These are phyloP conservation scores for Rafetus swinhoei DNA, from an alignment of 2,113 vertebrate genomes.

Conservation along the genomic window DNA sequence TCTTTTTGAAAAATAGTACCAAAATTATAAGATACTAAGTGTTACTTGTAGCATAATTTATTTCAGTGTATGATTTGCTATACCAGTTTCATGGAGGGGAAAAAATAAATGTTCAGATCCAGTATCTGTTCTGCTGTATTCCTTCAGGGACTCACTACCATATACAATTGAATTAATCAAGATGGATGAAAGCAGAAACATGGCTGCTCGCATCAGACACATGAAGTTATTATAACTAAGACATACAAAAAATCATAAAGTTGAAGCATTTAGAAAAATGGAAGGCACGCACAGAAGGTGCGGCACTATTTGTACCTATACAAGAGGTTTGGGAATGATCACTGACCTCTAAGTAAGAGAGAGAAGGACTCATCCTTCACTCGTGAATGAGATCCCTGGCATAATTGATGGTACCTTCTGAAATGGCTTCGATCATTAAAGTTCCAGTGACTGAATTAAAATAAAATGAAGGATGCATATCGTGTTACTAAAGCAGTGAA, in stretches of 20 bases:
- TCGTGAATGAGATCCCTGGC: constrained; percentile 51
- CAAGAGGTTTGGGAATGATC: constrained; percentile 52
- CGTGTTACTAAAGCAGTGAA: constrained; percentile 60
- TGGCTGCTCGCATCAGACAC: constrained; percentile 36
- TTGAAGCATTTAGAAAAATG: constrained; percentile 52
- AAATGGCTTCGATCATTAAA: constrained; percentile 68
- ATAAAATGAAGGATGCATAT: constrained; percentile 76
- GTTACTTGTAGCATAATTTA: constrained; percentile 13
- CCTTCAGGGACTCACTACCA: neutral
- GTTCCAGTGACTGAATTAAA: constrained; percentile 75
- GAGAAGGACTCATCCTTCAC: constrained; percentile 62
- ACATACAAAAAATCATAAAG: constrained; percentile 58
- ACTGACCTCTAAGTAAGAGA: constrained; percentile 62
- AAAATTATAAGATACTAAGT: neutral
- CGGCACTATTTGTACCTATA: constrained; percentile 49
- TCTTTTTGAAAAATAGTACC: neutral
- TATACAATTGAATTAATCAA: constrained; percentile 41
- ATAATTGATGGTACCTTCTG: constrained; percentile 63
- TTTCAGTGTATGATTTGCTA: neutral
- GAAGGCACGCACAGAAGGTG: constrained; percentile 35
- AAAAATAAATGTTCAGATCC: neutral
- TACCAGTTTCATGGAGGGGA: neutral
- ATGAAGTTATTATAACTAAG: constrained; percentile 58
- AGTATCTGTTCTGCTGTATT: neutral
- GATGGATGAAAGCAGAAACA: constrained; percentile 28